Conservation (phyloP, 2,888 invertebrate species). For the Ptilodon capucinus region DNA sequence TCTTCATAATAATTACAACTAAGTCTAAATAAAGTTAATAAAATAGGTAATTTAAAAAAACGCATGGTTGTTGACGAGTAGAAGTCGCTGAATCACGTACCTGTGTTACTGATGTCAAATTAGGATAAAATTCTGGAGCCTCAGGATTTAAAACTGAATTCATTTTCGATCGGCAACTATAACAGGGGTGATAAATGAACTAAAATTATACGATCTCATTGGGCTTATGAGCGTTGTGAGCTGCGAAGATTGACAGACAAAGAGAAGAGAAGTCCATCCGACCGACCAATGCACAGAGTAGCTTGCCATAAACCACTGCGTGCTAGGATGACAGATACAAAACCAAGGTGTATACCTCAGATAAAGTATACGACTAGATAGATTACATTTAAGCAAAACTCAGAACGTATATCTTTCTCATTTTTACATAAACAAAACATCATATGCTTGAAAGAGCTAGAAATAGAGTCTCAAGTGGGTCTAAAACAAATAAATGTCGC, state of each 20-base stretch:
- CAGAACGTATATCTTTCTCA: no score
- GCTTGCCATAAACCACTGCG: no score
- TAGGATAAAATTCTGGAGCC: conserved; percentile 68
- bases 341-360: no score
- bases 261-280: neutral
- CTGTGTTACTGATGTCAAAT: conserved; percentile 57
- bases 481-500: no score
- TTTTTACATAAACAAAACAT: no score
- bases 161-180: conserved; percentile 39
- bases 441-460: no score
- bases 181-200: conserved; percentile 26
- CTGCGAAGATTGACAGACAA: conserved; percentile 22
- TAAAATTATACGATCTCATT: conserved; percentile 28
- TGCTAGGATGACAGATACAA: no score
- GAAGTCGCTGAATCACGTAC: conserved; percentile 47
- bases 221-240: conserved; percentile 29
- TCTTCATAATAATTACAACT: neutral
- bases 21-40: neutral
- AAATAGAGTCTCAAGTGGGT: no score
- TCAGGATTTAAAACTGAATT: conserved; percentile 68
- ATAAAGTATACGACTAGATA: no score
- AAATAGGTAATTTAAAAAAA: conserved; percentile 24
- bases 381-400: no score
- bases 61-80: conserved; percentile 51
- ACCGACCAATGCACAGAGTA: no score